Base-by-base conservation (phyloP, 2,888 invertebrate species). In the Euproctis similis region DNA sequence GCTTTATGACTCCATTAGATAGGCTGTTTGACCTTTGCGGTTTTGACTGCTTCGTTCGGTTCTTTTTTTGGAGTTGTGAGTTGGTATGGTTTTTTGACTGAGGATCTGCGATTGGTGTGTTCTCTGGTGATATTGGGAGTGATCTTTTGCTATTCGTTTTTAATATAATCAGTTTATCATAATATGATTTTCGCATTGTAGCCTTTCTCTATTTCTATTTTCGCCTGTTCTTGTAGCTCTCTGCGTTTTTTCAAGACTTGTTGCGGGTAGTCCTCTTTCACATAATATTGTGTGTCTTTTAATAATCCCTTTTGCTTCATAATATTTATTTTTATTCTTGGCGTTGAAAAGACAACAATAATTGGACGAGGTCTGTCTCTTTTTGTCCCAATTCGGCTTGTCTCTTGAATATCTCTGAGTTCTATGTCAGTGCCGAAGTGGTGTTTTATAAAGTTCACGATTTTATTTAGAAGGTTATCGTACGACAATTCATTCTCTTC, bases 1-100 rank as follows among this genome's bases (percentile, higher is more conserved):
- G 24, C 20, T 31, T 38, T 22, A 38, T 8, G 19, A 31, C 27
- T 13, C 37, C 31, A 16, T 31, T 31, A 8, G 38, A 34, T 8
- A 31, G 7, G 25, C 38, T 34, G 9, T 28, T 26, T 24, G 34
- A 26, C 16, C 38, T 29, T 19, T 18, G 28, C 12, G 26, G 12
- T 12, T 21, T 11, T n/a, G 27, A 8, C 8, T 24, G 23, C 23
- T 28, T 30, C 18, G 23, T 24, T 34, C 28, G 24, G 11, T 25
- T 37, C 21, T 37, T 34, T 27, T 38, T 32, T 10, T 31, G 23
- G 19, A 21, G 14, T 29, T 26, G 31, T 29, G 31, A 21, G 13
- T 19, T 38, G 8, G 9, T 27, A 17, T 30, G 12, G 16, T 7
- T 11, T 23, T 22, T 16, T 20, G 25, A n/a, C 12, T 30, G 16